Conservation (phyloP, 2,113 vertebrate species). For the Macquaria australasica region DNA sequence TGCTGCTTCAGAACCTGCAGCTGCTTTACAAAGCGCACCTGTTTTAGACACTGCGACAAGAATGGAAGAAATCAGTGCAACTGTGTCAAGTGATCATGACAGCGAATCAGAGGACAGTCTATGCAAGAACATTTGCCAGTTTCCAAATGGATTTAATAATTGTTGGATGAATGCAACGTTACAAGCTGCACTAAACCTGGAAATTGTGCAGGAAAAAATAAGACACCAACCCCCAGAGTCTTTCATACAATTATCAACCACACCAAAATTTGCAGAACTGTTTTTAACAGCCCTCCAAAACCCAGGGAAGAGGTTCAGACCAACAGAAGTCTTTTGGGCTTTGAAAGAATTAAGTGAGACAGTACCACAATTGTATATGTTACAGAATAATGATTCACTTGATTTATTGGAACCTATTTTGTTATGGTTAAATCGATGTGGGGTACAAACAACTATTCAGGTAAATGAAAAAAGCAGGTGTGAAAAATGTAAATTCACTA, state of each 20-base stretch:
- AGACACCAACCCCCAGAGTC: background rate
- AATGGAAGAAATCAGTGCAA: background rate
- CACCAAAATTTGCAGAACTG: background rate
- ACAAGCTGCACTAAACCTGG: background rate
- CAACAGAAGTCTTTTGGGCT: background rate
- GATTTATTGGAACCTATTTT: background rate
- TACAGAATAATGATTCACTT: background rate
- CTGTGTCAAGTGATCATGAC: background rate
- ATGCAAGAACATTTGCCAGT: background rate
- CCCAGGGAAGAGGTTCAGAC: background rate
- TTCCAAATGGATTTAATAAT: background rate
- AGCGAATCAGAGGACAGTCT: too few species aligned
- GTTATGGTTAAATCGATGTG: background rate
- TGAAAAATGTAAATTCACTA: rapidly evolving
- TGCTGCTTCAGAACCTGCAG: background rate
- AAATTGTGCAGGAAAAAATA: background rate
- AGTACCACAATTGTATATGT: background rate
- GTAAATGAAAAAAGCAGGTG: background rate
- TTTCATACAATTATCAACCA: background rate
- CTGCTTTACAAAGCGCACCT: too few species aligned
- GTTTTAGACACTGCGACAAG: too few species aligned
- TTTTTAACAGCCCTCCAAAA: background rate
- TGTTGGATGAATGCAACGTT: slow-evolving; percentile 11
- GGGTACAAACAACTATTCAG: background rate
- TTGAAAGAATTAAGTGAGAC: background rate